Evolutionary conservation across 2,888 invertebrate genomes (phyloP), one percentile per base, ranked within the genome.

Genomic region (Polyommatus icarus): DNA sequence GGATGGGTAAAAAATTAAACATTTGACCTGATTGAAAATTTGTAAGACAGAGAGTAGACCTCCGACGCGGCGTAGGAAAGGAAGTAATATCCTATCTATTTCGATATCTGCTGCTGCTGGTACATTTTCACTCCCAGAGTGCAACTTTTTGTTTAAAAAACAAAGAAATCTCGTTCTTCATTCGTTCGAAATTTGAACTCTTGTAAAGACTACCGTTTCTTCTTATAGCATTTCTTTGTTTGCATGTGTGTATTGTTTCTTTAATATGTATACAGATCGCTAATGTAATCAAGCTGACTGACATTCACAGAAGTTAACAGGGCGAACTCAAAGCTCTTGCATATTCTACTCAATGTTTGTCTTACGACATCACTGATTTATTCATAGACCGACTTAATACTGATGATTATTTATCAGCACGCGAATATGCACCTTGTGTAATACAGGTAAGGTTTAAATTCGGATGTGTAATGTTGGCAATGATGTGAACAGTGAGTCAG

Each of bases 361-460:
- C 77, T 91, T 89, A 88, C 90, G 85, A 87, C 88, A 91, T 84
- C 83, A 84, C 84, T 85, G 86, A 90, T 83, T 90, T 90, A 91
- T 91, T 91, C 90, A 87, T 88, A 88, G 83, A 86, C 87, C 87
- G 87, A 87, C 85, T 87, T 85, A 88, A 86, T 85, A 82, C 83
- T 79, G 81, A 83, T 84, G 83, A 85, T 83, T 83, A 83, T 83
- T 81, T 83, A 82, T 83, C 79, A 80, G 79, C 73, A 81, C 78
- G 80, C 72, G 80, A 84, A 59, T 79, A 81, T 73, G 18, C 88
- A 84, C 86, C 80, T 85, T 79, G 81, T 83, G 85, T 84, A 84
- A 85, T 86, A 81, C 6, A 7, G 67, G 71, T 81, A 76, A 80
- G 76, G 36, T 79, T 85, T 83, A 80, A 77, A 80, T 79, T 79